A percentile compares a stretch with the other conserved stretches of the same genome.
These are phyloP conservation scores for Troides helena DNA, from an alignment of 2,888 invertebrate species.

Conservation along the genomic window DNA sequence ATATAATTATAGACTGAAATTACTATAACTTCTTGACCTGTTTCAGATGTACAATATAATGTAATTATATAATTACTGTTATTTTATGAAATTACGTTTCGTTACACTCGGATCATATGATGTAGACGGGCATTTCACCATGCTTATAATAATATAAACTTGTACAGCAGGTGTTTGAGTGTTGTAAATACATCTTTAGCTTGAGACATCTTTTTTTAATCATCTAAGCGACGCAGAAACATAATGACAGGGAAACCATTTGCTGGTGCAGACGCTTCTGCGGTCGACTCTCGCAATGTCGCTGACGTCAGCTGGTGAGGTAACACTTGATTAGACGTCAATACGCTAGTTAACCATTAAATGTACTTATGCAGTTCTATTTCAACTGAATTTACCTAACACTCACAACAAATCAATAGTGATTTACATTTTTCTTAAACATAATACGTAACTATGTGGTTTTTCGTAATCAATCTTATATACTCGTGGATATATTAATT, in stretches of 20 bases:
- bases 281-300: constrained; percentile 17
- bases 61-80: too few relatives aligned
- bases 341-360: constrained; percentile 10
- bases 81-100: too few relatives aligned
- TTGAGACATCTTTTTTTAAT: constrained; percentile 26
- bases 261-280: constrained; percentile 23
- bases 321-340: constrained; percentile 26
- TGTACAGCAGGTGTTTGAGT: neutral
- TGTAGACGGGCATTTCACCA: too few relatives aligned
- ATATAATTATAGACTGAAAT: too few relatives aligned
- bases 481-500: too few relatives aligned
- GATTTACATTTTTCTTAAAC: neutral
- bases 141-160: too few relatives aligned
- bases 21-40: too few relatives aligned
- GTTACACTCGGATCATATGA: too few relatives aligned
- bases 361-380: constrained; percentile 22
- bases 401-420: constrained; percentile 28
- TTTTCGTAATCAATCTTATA: too few relatives aligned
- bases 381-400: constrained; percentile 37
- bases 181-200: neutral
- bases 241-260: constrained; percentile 23
- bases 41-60: too few relatives aligned
- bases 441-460: too few relatives aligned
- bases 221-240: constrained; percentile 7
- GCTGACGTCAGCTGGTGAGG: constrained; percentile 25